Percentiles rank a stretch among this genome's conserved stretches.
phyloP scores from a whole-genome alignment of 2,888 invertebrate species.

The Acanthosepion pharaonis region DNA sequence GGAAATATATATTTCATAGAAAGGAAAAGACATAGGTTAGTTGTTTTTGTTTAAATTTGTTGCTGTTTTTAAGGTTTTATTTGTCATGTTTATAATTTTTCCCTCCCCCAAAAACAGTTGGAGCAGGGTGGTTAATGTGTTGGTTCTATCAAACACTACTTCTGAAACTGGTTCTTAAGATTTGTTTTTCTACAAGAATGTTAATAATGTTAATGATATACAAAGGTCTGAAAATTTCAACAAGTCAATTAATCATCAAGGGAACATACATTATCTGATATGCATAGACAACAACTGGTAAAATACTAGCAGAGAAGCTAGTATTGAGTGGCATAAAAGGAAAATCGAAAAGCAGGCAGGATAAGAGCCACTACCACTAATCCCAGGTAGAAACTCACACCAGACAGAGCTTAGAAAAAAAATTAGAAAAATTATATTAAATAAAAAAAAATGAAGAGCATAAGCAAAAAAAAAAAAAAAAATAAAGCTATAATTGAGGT shows the following conservation, averaged over 20 bases:
- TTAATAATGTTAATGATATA: not conserved
- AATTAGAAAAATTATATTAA: not conserved
- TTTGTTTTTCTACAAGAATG: not conserved
- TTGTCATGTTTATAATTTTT: not conserved
- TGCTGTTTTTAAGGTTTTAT: not conserved
- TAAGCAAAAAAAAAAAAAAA: not conserved
- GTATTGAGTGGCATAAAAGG: too few relatives aligned
- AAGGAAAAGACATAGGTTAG: not conserved
- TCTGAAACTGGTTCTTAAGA: not conserved
- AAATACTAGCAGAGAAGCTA: not conserved
- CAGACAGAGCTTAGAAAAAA: not conserved
- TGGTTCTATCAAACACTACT: not conserved
- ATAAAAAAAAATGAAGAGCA: not conserved
- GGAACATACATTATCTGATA: not conserved
- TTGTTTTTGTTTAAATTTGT: not conserved
- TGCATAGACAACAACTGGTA: not conserved
- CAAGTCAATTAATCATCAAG: not conserved
- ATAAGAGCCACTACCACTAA: not conserved
- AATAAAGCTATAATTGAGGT: not conserved
- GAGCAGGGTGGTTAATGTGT: not conserved
- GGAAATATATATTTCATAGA: not conserved
- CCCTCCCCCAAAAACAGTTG: not conserved
- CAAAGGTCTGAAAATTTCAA: not conserved
- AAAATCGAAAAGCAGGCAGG: not conserved
- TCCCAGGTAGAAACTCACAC: not conserved